phyloP scores from a whole-genome alignment of 2,888 invertebrate species.

The Himalopsyche anomala region DNA sequence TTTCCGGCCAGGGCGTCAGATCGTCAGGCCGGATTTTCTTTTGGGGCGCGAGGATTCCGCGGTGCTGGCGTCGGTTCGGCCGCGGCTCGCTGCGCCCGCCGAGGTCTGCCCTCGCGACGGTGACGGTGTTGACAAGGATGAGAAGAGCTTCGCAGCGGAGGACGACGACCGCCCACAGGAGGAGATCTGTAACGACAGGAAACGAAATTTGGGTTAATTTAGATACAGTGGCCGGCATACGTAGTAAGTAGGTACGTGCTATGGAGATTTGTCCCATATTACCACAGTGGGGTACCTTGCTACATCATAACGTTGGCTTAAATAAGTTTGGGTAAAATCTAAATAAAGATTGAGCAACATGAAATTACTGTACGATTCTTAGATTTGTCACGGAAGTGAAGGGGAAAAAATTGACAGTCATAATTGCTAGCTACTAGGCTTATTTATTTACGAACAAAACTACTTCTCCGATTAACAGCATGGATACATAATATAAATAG shows the following conservation, averaged over 20 bases:
- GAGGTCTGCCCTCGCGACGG: constrained; percentile 35
- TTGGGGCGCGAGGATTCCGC: constrained; percentile 35
- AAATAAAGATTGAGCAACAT: no score
- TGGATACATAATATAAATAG: no score
- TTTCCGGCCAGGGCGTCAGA: constrained; percentile 38
- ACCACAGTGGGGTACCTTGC: neutral
- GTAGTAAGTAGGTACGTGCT: constrained; percentile 39
- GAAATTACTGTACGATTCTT: no score
- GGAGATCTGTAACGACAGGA: constrained; percentile 60
- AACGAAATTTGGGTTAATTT: constrained; percentile 59
- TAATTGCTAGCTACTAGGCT: no score
- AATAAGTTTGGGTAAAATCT: no score
- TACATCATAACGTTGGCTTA: neutral
- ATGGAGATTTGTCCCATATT: constrained; percentile 40
- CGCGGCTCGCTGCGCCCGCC: constrained; percentile 43
- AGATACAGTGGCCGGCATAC: constrained; percentile 44
- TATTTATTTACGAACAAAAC: no score
- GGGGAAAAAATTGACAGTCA: no score
- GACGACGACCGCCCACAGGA: constrained; percentile 47
- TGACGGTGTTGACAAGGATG: constrained; percentile 19
- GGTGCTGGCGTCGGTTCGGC: constrained; percentile 27
- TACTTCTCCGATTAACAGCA: no score
- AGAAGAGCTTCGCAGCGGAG: constrained; percentile 37
- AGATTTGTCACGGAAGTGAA: no score
- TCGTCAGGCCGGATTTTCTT: constrained; percentile 40